Evolutionary conservation across 2,888 invertebrate species (phyloP).

Genomic region (Rhabditoides inermis): DNA sequence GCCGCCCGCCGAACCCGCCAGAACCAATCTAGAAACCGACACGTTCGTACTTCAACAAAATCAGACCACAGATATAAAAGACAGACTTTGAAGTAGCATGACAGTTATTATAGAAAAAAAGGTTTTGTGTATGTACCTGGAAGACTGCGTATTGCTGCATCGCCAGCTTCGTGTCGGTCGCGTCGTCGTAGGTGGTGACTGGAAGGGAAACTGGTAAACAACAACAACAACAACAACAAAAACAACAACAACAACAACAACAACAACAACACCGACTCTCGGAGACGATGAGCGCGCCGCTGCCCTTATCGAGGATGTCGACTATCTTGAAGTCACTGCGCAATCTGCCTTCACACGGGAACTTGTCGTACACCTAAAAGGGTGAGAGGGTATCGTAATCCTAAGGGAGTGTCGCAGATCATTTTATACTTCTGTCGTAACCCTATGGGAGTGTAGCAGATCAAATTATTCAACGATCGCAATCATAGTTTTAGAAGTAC

Average conservation of each 20-base stretch:
- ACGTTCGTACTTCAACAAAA: not conserved
- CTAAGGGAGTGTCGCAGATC: not conserved
- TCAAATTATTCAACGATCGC: too few relatives aligned
- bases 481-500: too few relatives aligned
- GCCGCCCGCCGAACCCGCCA: slow-evolving; percentile 72
- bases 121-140: too few relatives aligned
- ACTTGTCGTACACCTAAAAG: slow-evolving; percentile 67
- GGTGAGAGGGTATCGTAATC: slow-evolving; percentile 71
- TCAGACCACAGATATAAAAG: not conserved
- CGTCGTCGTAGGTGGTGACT: slow-evolving; percentile 67
- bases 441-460: too few relatives aligned
- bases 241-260: too few relatives aligned
- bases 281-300: slow-evolving; percentile 73
- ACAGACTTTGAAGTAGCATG: too few relatives aligned
- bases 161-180: slow-evolving; percentile 65
- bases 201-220: too few relatives aligned
- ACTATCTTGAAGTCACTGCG: slow-evolving; percentile 64
- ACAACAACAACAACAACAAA: too few relatives aligned
- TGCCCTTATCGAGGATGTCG: slow-evolving; percentile 84
- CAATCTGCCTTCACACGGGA: slow-evolving; percentile 61
- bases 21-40: slow-evolving; percentile 11
- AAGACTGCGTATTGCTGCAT: slow-evolving; percentile 71
- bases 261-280: slow-evolving; percentile 64
- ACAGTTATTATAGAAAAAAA: too few relatives aligned
- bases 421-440: not conserved